Base-by-base conservation (phyloP, 2,113 vertebrate species). In the Cariama cristata region DNA sequence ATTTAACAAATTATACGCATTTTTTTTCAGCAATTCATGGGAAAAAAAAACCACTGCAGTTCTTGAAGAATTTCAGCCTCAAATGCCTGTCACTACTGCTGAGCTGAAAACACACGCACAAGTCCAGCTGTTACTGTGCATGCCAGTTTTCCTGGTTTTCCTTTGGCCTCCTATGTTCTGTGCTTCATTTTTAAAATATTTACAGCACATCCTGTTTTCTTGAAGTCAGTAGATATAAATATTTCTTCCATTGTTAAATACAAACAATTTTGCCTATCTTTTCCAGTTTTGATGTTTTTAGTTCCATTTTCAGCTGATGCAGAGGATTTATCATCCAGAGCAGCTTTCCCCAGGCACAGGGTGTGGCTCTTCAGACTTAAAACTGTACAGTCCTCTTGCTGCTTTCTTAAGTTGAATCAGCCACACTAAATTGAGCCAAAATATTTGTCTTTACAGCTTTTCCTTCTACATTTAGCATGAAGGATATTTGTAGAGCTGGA, bases 141-240 rank as follows among this genome's bases (percentile, higher is more conserved):
- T 62, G 67, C 33, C 27, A 49, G 32, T 79, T 76, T 63, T 79
- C 30, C 49, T 50, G 60, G 63, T 45, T 64, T 89, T 93, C 80
- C 77, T 67, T 80, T 71, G 84, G 33, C 81, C 45, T 66, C 0
- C 1, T 72, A 74, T 52, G 18, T 59, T 64, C 44, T 22, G 4
- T 50, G 13, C 63, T 96, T 96, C 85, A 92, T 77, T 79, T 92
- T 56, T 1, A 3, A 89, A 96, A 87, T 23, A 62, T 72, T 91
- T 84, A 5, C 2, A 53, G 35, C 11, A 14, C 81, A 88, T 97
- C 96, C 90, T 94, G 81, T 97, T 94, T 96, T 83, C 63, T 69
- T 77, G 20, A 88, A 72, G 60, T 45, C 35, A 22, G 32, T 58
- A 75, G 30, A 19, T 63, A 42, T 12, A 91, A 91, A 53, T 85